phyloP scores from a whole-genome alignment of 2,113 vertebrate species.

The Corydoras maculifer region DNA sequence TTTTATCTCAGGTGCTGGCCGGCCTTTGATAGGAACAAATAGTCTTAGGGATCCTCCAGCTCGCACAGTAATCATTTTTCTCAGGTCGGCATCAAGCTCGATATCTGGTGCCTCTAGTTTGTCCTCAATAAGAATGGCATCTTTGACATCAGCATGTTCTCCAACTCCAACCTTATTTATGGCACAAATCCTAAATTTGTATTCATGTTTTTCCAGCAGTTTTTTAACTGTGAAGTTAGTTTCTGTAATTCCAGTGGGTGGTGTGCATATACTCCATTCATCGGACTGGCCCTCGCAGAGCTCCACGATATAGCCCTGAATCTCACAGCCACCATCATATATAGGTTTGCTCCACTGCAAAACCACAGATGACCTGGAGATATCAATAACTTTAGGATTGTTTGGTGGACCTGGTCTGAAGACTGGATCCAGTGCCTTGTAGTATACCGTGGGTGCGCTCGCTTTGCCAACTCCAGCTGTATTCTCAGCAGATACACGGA shows the following conservation, averaged over 20 bases:
- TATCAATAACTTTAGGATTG: conserved; percentile 84
- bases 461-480: conserved; percentile 87
- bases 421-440: conserved; percentile 88
- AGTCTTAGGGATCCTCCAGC: conserved; percentile 86
- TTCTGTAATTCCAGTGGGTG: conserved; percentile 81
- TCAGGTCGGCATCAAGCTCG: conserved; percentile 89
- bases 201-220: conserved; percentile 88
- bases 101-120: conserved; percentile 92
- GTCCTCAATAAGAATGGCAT: conserved; percentile 80
- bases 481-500: conserved; percentile 92
- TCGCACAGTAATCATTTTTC: conserved; percentile 92
- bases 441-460: conserved; percentile 78
- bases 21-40: conserved; percentile 90
- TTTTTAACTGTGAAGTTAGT: conserved; percentile 83
- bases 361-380: conserved; percentile 85
- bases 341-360: conserved; percentile 95
- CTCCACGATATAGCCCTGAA: conserved; percentile 94
- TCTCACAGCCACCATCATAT: conserved; percentile 95
- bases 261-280: conserved; percentile 93
- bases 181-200: conserved; percentile 92
- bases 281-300: conserved; percentile 75
- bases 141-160: conserved; percentile 86
- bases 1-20: conserved; percentile 92
- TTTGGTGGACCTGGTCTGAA: conserved; percentile 96
- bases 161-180: conserved; percentile 94